These are phyloP conservation scores for Coelinius sp. DNA, from an alignment of 2,888 invertebrate genomes.

Conservation along the genomic window DNA sequence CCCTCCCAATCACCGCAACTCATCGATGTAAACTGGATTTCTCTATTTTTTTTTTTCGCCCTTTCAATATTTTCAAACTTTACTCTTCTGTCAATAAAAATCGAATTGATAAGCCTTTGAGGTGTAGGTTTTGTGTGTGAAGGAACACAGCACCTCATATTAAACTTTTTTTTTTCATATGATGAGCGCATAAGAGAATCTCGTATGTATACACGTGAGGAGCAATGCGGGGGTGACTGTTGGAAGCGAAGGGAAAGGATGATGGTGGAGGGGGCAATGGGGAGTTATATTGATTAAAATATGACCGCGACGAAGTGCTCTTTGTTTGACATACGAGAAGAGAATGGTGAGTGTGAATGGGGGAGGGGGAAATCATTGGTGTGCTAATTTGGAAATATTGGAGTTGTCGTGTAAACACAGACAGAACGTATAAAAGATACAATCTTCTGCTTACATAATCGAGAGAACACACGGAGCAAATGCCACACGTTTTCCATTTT, in stretches of 20 bases:
- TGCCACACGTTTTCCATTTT: no score
- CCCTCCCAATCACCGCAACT: background rate
- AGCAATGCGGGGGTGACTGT: conserved; percentile 51
- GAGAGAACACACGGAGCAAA: no score
- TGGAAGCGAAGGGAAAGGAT: conserved; percentile 45
- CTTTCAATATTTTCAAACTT: background rate
- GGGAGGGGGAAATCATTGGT: conserved; percentile 61
- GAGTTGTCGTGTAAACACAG: conserved; percentile 39
- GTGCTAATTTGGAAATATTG: conserved; percentile 68
- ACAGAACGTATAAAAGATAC: background rate
- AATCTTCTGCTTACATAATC: no score
- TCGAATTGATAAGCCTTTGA: conserved; percentile 53
- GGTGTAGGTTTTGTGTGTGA: conserved; percentile 66
- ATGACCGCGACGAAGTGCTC: conserved; percentile 62
- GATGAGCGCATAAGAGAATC: conserved; percentile 56
- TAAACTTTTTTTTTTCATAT: conserved; percentile 61
- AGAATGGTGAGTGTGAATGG: conserved; percentile 34
- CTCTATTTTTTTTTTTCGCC: background rate
- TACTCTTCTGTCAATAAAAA: conserved; percentile 30
- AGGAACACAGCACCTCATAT: conserved; percentile 67
- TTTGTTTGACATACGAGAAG: conserved; percentile 59
- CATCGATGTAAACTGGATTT: background rate
- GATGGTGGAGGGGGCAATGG: conserved; percentile 46
- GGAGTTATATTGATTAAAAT: conserved; percentile 66
- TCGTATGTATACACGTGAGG: conserved; percentile 50